These are phyloP conservation scores for Synergus gifuensis DNA, from an alignment of 2,888 invertebrate species.

Conservation along the genomic window DNA sequence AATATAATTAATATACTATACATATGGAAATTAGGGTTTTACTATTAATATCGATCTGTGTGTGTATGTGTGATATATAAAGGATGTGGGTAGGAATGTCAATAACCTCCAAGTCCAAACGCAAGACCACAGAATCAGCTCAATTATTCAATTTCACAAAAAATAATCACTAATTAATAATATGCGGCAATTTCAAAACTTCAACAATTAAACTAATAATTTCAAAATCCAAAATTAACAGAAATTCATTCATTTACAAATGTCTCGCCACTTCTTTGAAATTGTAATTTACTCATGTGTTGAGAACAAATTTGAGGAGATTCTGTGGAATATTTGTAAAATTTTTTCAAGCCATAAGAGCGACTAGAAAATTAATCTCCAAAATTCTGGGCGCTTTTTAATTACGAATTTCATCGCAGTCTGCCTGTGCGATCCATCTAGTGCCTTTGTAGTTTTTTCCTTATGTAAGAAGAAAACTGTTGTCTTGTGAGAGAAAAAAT, in stretches of 20 bases:
- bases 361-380: slow-evolving; percentile 29
- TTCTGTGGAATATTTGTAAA: slow-evolving; percentile 23
- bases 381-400: slow-evolving; percentile 30
- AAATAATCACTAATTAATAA: neutral
- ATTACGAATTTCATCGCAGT: slow-evolving; percentile 54
- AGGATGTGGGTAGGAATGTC: slow-evolving; percentile 5
- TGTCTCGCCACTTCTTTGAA: neutral
- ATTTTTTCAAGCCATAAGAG: slow-evolving; percentile 24
- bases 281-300: slow-evolving; percentile 22
- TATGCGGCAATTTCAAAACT: slow-evolving; percentile 25
- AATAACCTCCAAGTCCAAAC: neutral
- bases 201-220: neutral
- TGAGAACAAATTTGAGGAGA: slow-evolving; percentile 37
- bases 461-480: slow-evolving; percentile 49
- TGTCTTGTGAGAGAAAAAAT: slow-evolving; percentile 4
- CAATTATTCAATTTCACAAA: slow-evolving; percentile 22
- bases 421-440: slow-evolving; percentile 68
- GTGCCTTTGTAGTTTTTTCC: slow-evolving; percentile 73
- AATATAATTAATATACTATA: slow-evolving; percentile 47
- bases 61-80: neutral
- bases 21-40: slow-evolving; percentile 44
- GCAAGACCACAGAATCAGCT: slow-evolving; percentile 3
- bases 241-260: neutral
- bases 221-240: slow-evolving; percentile 28
- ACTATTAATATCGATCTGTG: slow-evolving; percentile 31